A percentile compares a stretch with the other conserved stretches of the same genome.
Conservation (phyloP, 2,888 invertebrate species). For the Cephus pygmeus region DNA sequence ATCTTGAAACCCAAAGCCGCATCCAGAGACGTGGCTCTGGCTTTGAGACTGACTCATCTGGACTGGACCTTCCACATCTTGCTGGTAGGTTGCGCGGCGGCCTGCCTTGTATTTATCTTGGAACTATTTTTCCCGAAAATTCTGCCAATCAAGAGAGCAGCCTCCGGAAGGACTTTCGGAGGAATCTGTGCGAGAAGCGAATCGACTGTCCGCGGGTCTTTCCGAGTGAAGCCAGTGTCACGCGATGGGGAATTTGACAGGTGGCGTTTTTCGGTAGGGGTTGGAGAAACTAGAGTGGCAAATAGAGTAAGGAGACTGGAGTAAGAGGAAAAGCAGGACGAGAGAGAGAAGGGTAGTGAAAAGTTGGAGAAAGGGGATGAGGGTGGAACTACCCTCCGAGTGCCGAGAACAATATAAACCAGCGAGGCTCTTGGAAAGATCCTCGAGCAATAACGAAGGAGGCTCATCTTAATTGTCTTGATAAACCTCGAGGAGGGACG, state of each 20-base stretch:
- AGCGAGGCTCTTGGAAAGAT: neutral
- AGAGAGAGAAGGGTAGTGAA: neutral
- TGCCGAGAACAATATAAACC: constrained; percentile 1
- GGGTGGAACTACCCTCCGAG: too few species aligned
- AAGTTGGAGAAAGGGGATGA: neutral
- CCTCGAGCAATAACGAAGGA: constrained; percentile 3
- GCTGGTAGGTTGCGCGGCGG: neutral
- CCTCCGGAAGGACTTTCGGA: too few species aligned
- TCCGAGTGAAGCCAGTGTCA: too few species aligned
- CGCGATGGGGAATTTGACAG: too few species aligned
- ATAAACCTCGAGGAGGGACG: neutral
- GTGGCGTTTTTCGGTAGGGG: too few species aligned
- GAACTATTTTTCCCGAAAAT: neutral
- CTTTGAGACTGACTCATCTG: neutral
- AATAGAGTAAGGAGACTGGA: too few species aligned
- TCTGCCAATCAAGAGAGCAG: too few species aligned
- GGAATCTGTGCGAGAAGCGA: too few species aligned
- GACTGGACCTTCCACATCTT: neutral
- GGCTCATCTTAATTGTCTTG: constrained; percentile 6
- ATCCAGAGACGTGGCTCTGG: neutral
- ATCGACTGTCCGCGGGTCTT: too few species aligned
- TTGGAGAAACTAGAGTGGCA: too few species aligned
- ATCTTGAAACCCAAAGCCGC: neutral
- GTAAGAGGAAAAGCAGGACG: too few species aligned
- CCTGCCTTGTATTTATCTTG: neutral